Evolutionary conservation across 2,797 vertebrate species (phyloP), one percentile per base, ranked within the genome.

Genomic region (Lepidocolaptes lacrymiger): DNA sequence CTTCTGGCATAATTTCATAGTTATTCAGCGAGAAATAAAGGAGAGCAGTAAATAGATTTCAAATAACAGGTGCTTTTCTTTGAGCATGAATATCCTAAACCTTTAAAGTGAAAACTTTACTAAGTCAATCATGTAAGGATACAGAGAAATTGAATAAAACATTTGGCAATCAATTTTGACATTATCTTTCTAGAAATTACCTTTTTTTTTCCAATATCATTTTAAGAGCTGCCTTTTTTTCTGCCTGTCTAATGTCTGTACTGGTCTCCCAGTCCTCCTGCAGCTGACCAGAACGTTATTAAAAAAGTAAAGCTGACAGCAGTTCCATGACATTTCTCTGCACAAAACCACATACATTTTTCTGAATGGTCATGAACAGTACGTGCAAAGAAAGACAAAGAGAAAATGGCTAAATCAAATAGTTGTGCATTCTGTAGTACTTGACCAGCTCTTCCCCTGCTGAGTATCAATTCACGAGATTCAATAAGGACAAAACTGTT

Each of bases 281-380:
- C 83, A 91, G 85, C 62, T 94, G 64, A 95, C 34, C 59, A 89
- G 59, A 91, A 86, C 44, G 32, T 75, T 36, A 77, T 67, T 74
- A 63, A 62, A 77, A 83, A 91, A 55, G 34, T 58, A 86, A 94
- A 93, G 59, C 85, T 94, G 80, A 94, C 43, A 94, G 78, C 61
- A 95, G 49, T 94, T 94, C 83, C 73, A 55, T 36, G 10, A 85
- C 54, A 59, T 80, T 92, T 72, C 41, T 96, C 77, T 90, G 71
- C 84, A 95, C 51, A 92, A 95, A 94, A 71, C 20, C 81, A 95
- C 52, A 78, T 86, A 96, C 49, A 87, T 94, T 88, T 96, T 69
- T 81, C 77, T 88, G 96, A 97, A 97, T 95, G 94, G 92, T 95
- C 95, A 95, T 91, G 94, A 97, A 95, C 85, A 94, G 89, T 94